Evolutionary conservation across 2,888 invertebrate genomes (phyloP), one percentile per base, ranked within the genome.

Genomic region (Drosophila siamana): DNA sequence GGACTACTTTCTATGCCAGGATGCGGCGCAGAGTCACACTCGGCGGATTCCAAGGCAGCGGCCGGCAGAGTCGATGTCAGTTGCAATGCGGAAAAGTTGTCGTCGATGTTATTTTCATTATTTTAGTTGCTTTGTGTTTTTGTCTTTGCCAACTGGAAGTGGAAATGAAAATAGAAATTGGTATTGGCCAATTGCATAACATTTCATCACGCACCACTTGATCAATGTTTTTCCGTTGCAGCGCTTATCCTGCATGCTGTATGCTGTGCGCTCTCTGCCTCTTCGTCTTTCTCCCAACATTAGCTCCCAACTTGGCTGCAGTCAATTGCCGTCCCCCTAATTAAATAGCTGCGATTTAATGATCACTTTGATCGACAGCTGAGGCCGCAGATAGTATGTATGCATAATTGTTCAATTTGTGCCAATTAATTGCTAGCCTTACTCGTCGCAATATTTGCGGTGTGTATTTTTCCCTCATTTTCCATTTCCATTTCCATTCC

Each of bases 1-100:
- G 88, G 74, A 81, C 89, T 88, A 88, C 89, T 88, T 88, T 89
- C 88, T 88, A 74, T 62, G 78, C 63, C 80, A 80, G 80, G 80
- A 80, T 80, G 73, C 78, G 70, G 33, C 60, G 7, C 36, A 43
- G 46, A 51, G 33, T 60, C 75, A 65, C 47, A 64, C 66, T 71
- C 46, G 69, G 69, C 46, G 69, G 69, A 72, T 67, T 73, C 68
- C 73, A 69, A 73, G 65, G 41, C 59, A 33, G 30, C n/a, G 11
- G 47, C 62, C 57, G 55, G 56, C 44, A 61, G 46, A 16, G 68
- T 16, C 41, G 19, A 41, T 33, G 33, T 33, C 16, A 41, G 24
- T 26, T 40, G 65, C 80, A 80, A 86, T 86, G 86, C 80, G 86
- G 77, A 69, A 78, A 65, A 57, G 36, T 38, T 64, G 65, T 59